These are phyloP conservation scores for Phortica okadai DNA, from an alignment of 2,888 invertebrate genomes.

Conservation along the genomic window DNA sequence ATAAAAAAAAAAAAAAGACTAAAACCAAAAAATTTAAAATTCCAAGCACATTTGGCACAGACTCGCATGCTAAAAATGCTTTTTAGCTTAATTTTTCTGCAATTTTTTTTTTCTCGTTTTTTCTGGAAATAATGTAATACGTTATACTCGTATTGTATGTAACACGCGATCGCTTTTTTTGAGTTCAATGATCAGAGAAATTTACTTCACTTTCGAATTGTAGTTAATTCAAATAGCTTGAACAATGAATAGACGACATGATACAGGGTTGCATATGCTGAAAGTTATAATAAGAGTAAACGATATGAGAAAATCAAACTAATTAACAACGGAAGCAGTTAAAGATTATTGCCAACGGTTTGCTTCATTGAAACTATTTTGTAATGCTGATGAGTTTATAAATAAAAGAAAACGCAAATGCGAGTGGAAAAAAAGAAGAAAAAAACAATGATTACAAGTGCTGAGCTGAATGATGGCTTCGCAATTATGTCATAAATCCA, in stretches of 20 bases:
- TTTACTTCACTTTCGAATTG: constrained; percentile 66
- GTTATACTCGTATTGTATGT: constrained; percentile 34
- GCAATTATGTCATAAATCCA: constrained; percentile 18
- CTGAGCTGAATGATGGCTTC: neutral
- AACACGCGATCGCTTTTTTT: constrained; percentile 64
- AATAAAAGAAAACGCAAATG: neutral
- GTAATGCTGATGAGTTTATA: constrained; percentile 17
- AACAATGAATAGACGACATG: constrained; percentile 24
- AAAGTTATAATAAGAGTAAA: neutral
- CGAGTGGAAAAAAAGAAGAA: too few relatives aligned
- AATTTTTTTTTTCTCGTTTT: neutral
- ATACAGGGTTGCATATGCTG: neutral
- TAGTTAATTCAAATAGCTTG: neutral
- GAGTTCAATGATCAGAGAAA: constrained; percentile 71
- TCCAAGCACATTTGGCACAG: constrained; percentile 1
- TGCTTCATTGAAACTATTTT: constrained; percentile 27
- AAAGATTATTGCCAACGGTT: neutral
- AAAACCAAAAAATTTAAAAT: constrained; percentile 10
- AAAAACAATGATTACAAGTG: too few relatives aligned
- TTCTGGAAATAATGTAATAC: constrained; percentile 8
- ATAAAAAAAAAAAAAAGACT: too few relatives aligned
- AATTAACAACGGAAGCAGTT: constrained; percentile 26
- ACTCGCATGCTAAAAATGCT: constrained; percentile 25
- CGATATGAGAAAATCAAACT: neutral
- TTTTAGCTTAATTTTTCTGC: neutral